A percentile compares a stretch with the other conserved stretches of the same genome.
Evolutionary conservation across 2,113 vertebrate species (phyloP).

Genomic region (Rynchops niger): DNA sequence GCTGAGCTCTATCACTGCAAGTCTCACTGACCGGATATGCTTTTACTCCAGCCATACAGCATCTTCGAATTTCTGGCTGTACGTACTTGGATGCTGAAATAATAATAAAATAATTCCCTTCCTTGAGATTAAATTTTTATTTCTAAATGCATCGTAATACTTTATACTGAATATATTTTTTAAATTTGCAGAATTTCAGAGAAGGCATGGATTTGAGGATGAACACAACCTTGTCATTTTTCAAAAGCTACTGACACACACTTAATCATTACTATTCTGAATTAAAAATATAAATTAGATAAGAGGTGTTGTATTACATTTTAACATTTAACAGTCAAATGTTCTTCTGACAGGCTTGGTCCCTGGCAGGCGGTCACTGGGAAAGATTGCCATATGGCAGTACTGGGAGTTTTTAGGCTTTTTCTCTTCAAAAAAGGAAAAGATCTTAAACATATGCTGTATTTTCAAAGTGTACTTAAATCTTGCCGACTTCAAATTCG

Average conservation of each 20-base stretch:
- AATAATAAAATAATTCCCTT: neutral
- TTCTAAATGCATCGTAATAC: neutral
- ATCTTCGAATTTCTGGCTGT: neutral
- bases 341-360: neutral
- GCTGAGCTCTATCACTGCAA: slow-evolving; percentile 65
- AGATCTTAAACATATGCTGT: neutral
- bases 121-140: neutral
- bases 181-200: neutral
- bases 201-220: neutral
- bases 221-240: neutral
- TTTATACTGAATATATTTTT: neutral
- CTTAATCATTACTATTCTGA: neutral
- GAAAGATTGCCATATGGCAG: neutral
- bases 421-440: neutral
- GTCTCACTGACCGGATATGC: slow-evolving; percentile 47
- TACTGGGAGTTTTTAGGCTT: neutral
- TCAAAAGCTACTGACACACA: neutral
- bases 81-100: slow-evolving; percentile 67
- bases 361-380: neutral
- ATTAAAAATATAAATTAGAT: neutral
- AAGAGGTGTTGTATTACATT: neutral
- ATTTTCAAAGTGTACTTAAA: neutral
- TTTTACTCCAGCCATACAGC: slow-evolving; percentile 75
- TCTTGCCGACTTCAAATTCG: neutral
- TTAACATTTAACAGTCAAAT: neutral